Base-by-base conservation (phyloP, 64 coral and sea anemone species). In the Actinia equina region DNA sequence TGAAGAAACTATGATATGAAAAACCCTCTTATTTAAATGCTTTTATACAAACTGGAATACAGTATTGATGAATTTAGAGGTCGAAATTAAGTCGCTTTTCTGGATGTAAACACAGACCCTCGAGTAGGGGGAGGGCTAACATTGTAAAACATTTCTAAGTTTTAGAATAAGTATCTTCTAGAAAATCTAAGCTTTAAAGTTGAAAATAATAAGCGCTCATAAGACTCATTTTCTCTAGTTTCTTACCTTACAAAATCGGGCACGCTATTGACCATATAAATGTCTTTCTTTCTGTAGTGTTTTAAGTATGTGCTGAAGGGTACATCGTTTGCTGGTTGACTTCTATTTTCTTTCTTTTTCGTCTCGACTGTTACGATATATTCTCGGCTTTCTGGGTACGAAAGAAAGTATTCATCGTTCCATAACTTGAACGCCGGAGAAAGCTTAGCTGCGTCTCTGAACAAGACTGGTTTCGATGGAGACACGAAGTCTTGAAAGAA, bases 251-350 rank as follows among this genome's bases (percentile, higher is more conserved):
- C 22, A 77, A 94, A 94, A 37, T 94, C 89, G 9, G 95, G 95
- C 9, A 98, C 86, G 44, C 89, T 86, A 61, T 89, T 91, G 18
- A 98, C 92, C 87, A 98, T 89, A 80, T 98, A 98, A 19, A 92
- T 77, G 44, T 94, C 89, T 79, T 91, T 83, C 2, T 42, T 52
- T 54, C 41, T 59, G 30, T 94, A 94, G 5, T 84, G 57, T 63
- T 77, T 61, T 44, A 98, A 87, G 62, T 92, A 98, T 12, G 87
- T 78, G 49, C 84, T 88, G 87, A 98, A 94, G 6, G 92, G 58
- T 10, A 98, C 45, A 19, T 81, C 78, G 79, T 98, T 89, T 4
- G 86, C 90, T 20, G 90, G 94, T 10, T 54, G 58, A 22, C 62
- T 81, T 22, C 94, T 55, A 20, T 83, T 60, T 89, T 95, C 94